These are phyloP conservation scores for Ranitomeya imitator DNA, from an alignment of 2,113 vertebrate species.

Conservation along the genomic window DNA sequence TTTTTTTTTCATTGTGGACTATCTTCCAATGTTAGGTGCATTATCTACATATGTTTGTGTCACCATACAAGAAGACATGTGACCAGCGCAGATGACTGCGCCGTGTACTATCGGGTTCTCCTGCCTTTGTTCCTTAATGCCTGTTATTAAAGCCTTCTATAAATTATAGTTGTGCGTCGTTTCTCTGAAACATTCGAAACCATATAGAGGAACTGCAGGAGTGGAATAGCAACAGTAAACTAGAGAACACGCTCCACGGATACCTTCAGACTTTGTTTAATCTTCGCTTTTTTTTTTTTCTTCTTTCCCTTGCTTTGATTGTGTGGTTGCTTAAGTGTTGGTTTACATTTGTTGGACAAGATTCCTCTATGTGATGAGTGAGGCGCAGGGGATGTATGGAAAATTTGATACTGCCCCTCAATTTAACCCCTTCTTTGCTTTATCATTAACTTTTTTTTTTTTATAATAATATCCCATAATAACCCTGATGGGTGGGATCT, in stretches of 20 bases:
- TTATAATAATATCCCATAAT: neutral
- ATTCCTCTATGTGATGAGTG: slow-evolving; percentile 45
- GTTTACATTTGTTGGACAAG: slow-evolving; percentile 54
- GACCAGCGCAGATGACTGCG: slow-evolving; percentile 1
- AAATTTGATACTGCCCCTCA: slow-evolving; percentile 22
- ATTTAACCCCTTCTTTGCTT: slow-evolving; percentile 11
- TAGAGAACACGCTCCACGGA: slow-evolving; percentile 11
- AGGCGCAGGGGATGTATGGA: slow-evolving; percentile 48
- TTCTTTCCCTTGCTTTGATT: slow-evolving; percentile 24
- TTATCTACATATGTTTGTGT: neutral
- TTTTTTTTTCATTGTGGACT: no score
- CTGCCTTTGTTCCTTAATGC: slow-evolving; percentile 37
- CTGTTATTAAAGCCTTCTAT: slow-evolving; percentile 32
- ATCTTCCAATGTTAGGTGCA: neutral
- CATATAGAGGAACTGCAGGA: slow-evolving; percentile 4
- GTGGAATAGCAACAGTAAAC: slow-evolving; percentile 29
- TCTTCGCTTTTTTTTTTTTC: neutral
- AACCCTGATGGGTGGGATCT: neutral
- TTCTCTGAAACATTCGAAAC: slow-evolving; percentile 18
- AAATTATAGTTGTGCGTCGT: slow-evolving; percentile 27
- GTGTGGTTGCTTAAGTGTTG: slow-evolving; percentile 43
- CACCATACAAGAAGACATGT: neutral
- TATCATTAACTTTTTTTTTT: no score
- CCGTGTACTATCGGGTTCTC: neutral
- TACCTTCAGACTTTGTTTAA: slow-evolving; percentile 32